Evolutionary conservation across 2,888 invertebrate genomes (phyloP), one percentile per base, ranked within the genome.

Genomic region (Rhamphomyia laevipes): DNA sequence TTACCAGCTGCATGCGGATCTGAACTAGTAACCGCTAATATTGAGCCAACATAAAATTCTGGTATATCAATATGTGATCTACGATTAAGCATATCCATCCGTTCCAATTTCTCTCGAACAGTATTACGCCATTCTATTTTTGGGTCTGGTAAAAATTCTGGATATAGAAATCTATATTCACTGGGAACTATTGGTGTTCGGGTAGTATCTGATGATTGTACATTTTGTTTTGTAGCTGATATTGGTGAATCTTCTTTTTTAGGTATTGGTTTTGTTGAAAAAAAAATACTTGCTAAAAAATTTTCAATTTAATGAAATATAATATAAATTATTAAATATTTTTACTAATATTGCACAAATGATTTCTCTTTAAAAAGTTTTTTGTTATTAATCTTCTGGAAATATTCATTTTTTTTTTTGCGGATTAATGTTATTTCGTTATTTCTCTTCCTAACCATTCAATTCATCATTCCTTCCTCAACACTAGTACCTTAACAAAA

Each of bases 21-120:
- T 1, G 93, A 82, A 54, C 84, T 81, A 3, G 86, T 87, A 1
- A 96, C 92, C 31, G 91, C 86, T 63, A 97, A 58, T 51, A 96
- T 81, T 27, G 89, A 88, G 13, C 95, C 97, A 61, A 96, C 95
- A 75, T 96, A 99, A 74, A 99, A 99, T 67, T 97, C 96, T 0
- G 99, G 97, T 55, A 99, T 85, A 63, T 89, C 85, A 54, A 99
- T 76, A 53, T 84, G 75, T 4, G 59, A 60, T 1, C 70, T 63
- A 50, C 99, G 76, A 51, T 82, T 80, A 30, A 97, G 64, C 97
- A 99, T 97, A 66, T 99, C 99, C 53, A 75, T 72, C 51, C 97
- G 77, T 64, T 97, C 96, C 15, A 99, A 69, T 65, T 84, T 88
- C 66, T 99, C 97, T 48, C 86, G 74, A 1, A 93, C 67, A 11